A percentile compares a stretch with the other conserved stretches of the same genome.
Evolutionary conservation across 2,113 vertebrate genomes (phyloP).

Genomic region (Euleptes europaea): DNA sequence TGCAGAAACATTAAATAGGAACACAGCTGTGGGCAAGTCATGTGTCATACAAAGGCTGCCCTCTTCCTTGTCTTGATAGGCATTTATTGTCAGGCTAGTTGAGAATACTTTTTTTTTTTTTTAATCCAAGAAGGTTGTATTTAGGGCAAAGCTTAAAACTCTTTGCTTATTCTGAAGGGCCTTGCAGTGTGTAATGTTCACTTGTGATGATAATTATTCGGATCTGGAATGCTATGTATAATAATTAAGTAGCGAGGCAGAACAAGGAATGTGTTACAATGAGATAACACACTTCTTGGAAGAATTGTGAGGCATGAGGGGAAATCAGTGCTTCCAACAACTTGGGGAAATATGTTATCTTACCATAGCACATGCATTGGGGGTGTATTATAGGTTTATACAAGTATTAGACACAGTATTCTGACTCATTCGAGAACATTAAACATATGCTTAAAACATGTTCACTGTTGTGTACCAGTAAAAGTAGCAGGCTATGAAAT

Average conservation of each 20-base stretch:
- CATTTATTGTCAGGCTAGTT: background rate
- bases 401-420: background rate
- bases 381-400: conserved; percentile 4
- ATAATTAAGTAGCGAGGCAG: conserved; percentile 70
- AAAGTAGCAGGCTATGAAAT: conserved; percentile 37
- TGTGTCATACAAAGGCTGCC: background rate
- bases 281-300: conserved; percentile 69
- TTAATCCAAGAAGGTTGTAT: conserved; percentile 50
- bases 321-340: conserved; percentile 54
- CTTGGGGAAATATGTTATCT: conserved; percentile 64
- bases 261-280: conserved; percentile 64
- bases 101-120: too few species aligned
- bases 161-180: conserved; percentile 45
- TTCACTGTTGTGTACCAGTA: conserved; percentile 38
- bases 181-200: conserved; percentile 23
- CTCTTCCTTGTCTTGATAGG: background rate
- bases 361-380: conserved; percentile 21
- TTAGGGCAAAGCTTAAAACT: conserved; percentile 30
- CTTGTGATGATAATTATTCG: conserved; percentile 54
- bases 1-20: background rate
- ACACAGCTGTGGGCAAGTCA: accelerated
- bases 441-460: conserved; percentile 63
- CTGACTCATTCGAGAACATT: conserved; percentile 47
- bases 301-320: conserved; percentile 56
- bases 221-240: conserved; percentile 61